Conservation (phyloP, 2,113 vertebrate genomes). For the Jacana jacana region DNA sequence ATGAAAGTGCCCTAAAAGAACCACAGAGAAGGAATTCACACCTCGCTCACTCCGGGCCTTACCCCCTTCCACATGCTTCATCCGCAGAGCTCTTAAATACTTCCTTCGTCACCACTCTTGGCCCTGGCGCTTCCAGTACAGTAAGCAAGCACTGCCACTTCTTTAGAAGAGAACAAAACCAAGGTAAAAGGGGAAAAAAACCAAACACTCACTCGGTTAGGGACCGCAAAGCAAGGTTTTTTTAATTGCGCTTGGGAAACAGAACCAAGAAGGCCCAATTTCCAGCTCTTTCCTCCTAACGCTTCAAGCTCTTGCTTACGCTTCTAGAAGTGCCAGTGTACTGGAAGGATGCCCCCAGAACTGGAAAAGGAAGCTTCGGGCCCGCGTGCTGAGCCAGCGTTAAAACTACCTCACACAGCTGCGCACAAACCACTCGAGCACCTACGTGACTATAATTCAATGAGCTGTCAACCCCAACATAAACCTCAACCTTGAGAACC, state of each 20-base stretch:
- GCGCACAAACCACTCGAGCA: background rate
- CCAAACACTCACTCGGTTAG: slow-evolving; percentile 28
- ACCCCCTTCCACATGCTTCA: background rate
- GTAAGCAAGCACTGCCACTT: slow-evolving; percentile 63
- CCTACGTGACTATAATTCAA: background rate
- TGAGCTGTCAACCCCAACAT: background rate
- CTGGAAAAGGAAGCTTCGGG: background rate
- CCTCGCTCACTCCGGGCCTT: accelerated
- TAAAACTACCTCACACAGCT: background rate
- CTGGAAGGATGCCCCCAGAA: slow-evolving; percentile 38
- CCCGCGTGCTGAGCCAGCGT: background rate
- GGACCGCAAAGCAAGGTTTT: slow-evolving; percentile 35
- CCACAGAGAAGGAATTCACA: slow-evolving; percentile 53
- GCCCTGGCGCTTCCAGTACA: slow-evolving; percentile 28
- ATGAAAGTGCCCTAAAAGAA: slow-evolving; percentile 89
- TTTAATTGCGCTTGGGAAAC: slow-evolving; percentile 3
- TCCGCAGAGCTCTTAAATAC: background rate
- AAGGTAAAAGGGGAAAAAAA: slow-evolving; percentile 21
- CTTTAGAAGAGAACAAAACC: slow-evolving; percentile 42
- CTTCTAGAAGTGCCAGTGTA: slow-evolving; percentile 48
- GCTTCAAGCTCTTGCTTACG: background rate
- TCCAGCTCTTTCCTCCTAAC: slow-evolving; percentile 24
- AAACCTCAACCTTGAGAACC: background rate
- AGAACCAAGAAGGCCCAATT: slow-evolving; percentile 22
- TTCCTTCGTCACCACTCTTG: slow-evolving; percentile 18